Evolutionary conservation across 1,140 invertebrate genomes (phyloP).

Genomic region (Zaprionus vittiger): DNA sequence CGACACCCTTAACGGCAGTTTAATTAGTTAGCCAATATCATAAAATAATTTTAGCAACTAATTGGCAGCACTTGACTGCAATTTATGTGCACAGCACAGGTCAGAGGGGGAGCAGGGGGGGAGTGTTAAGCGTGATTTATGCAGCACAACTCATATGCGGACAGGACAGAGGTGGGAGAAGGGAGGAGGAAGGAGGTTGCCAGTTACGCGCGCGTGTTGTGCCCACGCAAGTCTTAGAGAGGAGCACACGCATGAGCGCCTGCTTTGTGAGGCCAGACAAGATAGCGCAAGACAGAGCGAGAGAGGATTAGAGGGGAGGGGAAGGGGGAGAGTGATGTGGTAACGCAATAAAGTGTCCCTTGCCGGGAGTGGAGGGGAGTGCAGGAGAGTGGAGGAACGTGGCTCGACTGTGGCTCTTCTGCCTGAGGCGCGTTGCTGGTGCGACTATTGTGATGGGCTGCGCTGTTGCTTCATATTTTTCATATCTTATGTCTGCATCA

Average conservation of each 20-base stretch:
- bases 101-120: slow-evolving; percentile 37
- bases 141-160: slow-evolving; percentile 29
- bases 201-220: slow-evolving; percentile 27
- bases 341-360: slow-evolving; percentile 32
- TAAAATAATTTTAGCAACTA: slow-evolving; percentile 79
- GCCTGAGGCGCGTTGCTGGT: slow-evolving; percentile 36
- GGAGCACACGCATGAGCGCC: slow-evolving; percentile 57
- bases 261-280: slow-evolving; percentile 18
- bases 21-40: slow-evolving; percentile 77
- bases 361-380: background rate
- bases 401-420: background rate
- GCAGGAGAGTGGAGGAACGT: background rate
- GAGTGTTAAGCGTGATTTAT: slow-evolving; percentile 76
- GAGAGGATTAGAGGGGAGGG: background rate
- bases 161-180: background rate
- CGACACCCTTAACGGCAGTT: slow-evolving; percentile 38
- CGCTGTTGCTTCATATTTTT: slow-evolving; percentile 79
- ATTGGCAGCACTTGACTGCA: slow-evolving; percentile 81
- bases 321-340: background rate
- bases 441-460: slow-evolving; percentile 71
- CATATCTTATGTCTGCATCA: slow-evolving; percentile 81
- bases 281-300: background rate
- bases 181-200: slow-evolving; percentile 1
- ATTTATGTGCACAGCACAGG: slow-evolving; percentile 57
- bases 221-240: slow-evolving; percentile 56